A percentile compares a stretch with the other conserved stretches of the same genome.
phyloP scores from a whole-genome alignment of 2,888 invertebrate genomes.

The Gibbula magus region DNA sequence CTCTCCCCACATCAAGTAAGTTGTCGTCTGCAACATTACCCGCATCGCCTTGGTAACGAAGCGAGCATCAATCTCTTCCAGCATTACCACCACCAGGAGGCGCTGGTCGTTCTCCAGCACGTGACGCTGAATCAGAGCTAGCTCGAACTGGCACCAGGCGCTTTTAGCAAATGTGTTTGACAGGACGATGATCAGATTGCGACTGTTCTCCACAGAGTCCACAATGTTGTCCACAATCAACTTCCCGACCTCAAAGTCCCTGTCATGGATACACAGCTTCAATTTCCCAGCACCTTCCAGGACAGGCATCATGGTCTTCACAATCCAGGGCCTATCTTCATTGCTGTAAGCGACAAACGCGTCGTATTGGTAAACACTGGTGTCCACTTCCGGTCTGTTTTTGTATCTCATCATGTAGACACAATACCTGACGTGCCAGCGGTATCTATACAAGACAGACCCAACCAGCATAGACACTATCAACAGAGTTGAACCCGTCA shows the following conservation, averaged over 20 bases:
- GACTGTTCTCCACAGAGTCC: constrained; percentile 82
- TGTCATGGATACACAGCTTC: constrained; percentile 81
- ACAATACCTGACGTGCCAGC: constrained; percentile 79
- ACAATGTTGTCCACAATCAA: constrained; percentile 84
- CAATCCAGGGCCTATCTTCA: constrained; percentile 81
- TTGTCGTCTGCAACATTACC: constrained; percentile 82
- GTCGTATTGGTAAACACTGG: constrained; percentile 77
- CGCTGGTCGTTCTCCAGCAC: constrained; percentile 77
- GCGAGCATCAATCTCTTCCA: constrained; percentile 81
- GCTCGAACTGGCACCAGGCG: constrained; percentile 85
- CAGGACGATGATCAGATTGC: constrained; percentile 81
- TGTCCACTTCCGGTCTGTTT: not conserved
- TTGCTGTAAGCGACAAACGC: constrained; percentile 84
- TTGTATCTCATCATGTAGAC: constrained; percentile 56
- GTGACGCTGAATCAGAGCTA: constrained; percentile 82
- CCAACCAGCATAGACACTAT: constrained; percentile 35
- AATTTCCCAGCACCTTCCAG: constrained; percentile 78
- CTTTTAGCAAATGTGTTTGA: constrained; percentile 81
- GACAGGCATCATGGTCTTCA: constrained; percentile 81
- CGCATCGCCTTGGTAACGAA: constrained; percentile 81
- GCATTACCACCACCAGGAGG: constrained; percentile 80
- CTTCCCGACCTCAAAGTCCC: constrained; percentile 83
- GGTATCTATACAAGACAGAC: constrained; percentile 76
- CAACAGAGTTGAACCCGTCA: not conserved
- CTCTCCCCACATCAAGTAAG: constrained; percentile 82